Base-by-base conservation (phyloP, 2,113 vertebrate genomes). In the Leptobrachium ailaonicum region DNA sequence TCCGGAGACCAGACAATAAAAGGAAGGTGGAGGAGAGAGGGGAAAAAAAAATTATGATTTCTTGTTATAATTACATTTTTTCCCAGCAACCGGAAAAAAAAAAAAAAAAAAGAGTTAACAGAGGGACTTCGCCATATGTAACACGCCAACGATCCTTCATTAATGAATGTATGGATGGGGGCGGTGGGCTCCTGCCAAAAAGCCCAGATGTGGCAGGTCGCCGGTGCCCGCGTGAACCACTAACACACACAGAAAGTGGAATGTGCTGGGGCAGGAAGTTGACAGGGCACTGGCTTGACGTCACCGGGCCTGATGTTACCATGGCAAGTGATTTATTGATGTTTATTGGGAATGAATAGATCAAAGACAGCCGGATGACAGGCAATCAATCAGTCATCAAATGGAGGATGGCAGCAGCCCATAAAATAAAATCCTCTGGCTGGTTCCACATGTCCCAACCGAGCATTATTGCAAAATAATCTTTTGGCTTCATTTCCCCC, bases 311-410 rank as follows among this genome's bases (percentile, higher is more conserved):
- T 87, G 86, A 91, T 88, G 92, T 93, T 95, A 91, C 94, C 90
- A 93, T 87, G 87, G 89, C 88, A 83, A 92, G 90, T 96, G 95
- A 97, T 97, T 98, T 96, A 97, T 97, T 94, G 95, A 97, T 95
- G 95, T 95, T 96, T 95, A 98, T 98, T 94, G 92, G 95, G 93
- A 96, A 96, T 95, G 95, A 98, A 97, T 95, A 98, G 96, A 97
- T 98, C 96, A 98, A 98, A 98, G 94, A 92, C 92, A 90, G 88
- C 91, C 87, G 85, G 89, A 93, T 96, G 97, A 97, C 93, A 86
- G 94, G 89, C 88, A 86, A 97, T 98, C 97, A 96, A 97, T 99
- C 96, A 96, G 90, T 89, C 92, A 90, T 98, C 96, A 97, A 98
- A 97, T 96, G 94, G 95, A 97, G 95, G 94, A 93, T 96, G 95